Conservation (phyloP, 2,797 vertebrate genomes). For the Sebastes iracundus region DNA sequence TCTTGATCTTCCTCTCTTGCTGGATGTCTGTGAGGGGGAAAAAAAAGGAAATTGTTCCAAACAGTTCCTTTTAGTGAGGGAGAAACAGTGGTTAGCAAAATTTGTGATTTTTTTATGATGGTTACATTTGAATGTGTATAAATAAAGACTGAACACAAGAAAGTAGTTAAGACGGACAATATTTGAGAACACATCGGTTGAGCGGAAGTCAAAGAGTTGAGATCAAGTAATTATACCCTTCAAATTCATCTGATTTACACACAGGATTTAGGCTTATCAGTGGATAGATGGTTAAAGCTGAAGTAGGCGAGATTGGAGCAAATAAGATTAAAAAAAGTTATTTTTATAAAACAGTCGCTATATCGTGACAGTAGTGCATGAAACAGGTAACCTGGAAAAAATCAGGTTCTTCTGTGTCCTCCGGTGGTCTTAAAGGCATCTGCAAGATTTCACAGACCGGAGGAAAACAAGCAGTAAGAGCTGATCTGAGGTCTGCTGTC, state of each 20-base stretch:
- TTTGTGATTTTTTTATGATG: background rate
- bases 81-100: background rate
- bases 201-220: background rate
- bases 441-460: too few relatives aligned
- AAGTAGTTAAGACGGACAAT: background rate
- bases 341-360: too few relatives aligned
- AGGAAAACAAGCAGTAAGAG: too few relatives aligned
- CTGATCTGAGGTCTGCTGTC: too few relatives aligned
- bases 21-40: slow-evolving; percentile 24
- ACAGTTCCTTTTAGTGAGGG: background rate
- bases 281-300: background rate
- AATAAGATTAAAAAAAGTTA: too few relatives aligned
- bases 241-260: background rate
- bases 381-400: too few relatives aligned
- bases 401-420: too few relatives aligned
- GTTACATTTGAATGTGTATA: background rate
- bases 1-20: slow-evolving; percentile 51
- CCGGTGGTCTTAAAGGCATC: too few relatives aligned
- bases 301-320: too few relatives aligned
- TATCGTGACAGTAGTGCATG: too few relatives aligned
- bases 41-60: background rate
- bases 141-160: background rate
- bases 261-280: background rate
- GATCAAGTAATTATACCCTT: background rate
- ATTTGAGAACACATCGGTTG: background rate